phyloP scores from a whole-genome alignment of 1,140 invertebrate genomes.

The Proctacanthus coquilletti region DNA sequence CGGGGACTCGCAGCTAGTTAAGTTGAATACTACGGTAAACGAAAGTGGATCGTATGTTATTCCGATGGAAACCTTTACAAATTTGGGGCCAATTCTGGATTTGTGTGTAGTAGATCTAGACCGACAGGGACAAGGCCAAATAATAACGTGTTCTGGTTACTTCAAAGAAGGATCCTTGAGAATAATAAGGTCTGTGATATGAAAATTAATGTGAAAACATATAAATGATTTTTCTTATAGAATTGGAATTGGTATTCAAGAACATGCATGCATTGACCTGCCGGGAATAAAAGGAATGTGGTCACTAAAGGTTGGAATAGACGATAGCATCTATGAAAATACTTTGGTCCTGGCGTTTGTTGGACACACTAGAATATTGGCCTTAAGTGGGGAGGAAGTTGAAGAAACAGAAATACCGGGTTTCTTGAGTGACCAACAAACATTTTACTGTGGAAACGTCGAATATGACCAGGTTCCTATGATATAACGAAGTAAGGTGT shows the following conservation, averaged over 20 bases:
- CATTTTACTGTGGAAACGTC: slow-evolving; percentile 86
- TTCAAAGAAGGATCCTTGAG: slow-evolving; percentile 94
- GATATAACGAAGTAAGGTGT: too few relatives aligned
- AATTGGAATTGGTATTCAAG: slow-evolving; percentile 95
- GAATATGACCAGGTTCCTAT: slow-evolving; percentile 65
- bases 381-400: slow-evolving; percentile 84
- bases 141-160: slow-evolving; percentile 94
- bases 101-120: slow-evolving; percentile 96
- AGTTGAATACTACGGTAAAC: slow-evolving; percentile 72
- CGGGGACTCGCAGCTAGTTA: slow-evolving; percentile 92
- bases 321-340: slow-evolving; percentile 48
- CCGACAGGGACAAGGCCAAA: slow-evolving; percentile 90
- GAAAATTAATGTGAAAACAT: slow-evolving; percentile 51
- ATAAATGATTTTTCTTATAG: slow-evolving; percentile 27
- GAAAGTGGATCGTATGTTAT: slow-evolving; percentile 81
- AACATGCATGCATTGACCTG: slow-evolving; percentile 93
- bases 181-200: slow-evolving; percentile 70
- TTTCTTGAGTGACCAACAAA: slow-evolving; percentile 81
- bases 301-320: slow-evolving; percentile 65
- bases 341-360: slow-evolving; percentile 88
- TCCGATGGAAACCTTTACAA: slow-evolving; percentile 92
- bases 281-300: slow-evolving; percentile 95
- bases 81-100: slow-evolving; percentile 92
- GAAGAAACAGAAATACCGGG: slow-evolving; percentile 89
- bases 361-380: slow-evolving; percentile 79